Percentiles rank a stretch among this genome's conserved stretches.
phyloP scores from a whole-genome alignment of 2,797 vertebrate genomes.

The Erethizon dorsatum region DNA sequence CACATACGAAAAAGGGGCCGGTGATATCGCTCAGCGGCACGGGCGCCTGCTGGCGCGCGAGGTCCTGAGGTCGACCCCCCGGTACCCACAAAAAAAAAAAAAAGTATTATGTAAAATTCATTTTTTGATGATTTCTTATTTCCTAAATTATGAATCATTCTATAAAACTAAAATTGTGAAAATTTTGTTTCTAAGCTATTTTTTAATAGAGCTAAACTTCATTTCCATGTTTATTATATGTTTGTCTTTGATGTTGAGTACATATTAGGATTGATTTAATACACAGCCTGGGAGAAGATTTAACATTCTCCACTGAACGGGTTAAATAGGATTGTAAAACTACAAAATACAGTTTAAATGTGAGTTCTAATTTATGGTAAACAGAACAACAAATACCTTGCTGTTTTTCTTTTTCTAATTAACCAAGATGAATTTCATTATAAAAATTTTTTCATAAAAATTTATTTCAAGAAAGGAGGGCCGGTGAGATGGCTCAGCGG shows the following conservation, averaged over 20 bases:
- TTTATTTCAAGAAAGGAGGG: conserved; percentile 87
- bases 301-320: conserved; percentile 87
- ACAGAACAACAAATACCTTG: conserved; percentile 87
- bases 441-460: conserved; percentile 87
- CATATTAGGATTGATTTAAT: conserved; percentile 89
- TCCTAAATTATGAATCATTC: background rate
- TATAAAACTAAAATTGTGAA: background rate
- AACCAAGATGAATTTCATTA: conserved; percentile 86
- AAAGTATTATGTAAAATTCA: background rate
- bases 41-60: too few species aligned
- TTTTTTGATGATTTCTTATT: conserved; percentile 7
- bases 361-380: conserved; percentile 89
- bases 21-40: too few species aligned
- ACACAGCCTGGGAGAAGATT: conserved; percentile 89
- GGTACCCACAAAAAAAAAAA: too few species aligned
- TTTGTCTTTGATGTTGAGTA: conserved; percentile 88
- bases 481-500: too few species aligned
- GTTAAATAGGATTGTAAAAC: conserved; percentile 90
- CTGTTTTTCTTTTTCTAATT: conserved; percentile 85
- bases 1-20: too few species aligned
- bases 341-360: conserved; percentile 86
- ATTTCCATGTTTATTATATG: conserved; percentile 91
- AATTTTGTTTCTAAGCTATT: background rate
- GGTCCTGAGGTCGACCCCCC: too few species aligned
- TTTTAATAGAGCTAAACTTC: conserved; percentile 91